phyloP scores from a whole-genome alignment of 2,113 vertebrate species.

The Tachuris rubrigastra region DNA sequence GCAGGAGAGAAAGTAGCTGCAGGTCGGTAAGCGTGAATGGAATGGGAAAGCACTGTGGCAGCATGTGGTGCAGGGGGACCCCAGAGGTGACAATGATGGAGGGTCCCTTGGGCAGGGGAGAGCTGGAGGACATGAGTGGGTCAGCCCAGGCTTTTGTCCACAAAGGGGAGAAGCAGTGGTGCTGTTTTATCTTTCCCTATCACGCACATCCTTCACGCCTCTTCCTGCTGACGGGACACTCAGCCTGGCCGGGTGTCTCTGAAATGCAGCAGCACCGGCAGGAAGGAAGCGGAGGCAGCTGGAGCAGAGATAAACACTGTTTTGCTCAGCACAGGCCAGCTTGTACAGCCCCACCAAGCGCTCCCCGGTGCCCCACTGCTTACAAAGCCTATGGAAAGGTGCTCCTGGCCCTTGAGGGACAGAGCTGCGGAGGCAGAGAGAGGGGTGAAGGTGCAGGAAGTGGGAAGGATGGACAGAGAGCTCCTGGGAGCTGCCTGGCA shows the following conservation, averaged over 20 bases:
- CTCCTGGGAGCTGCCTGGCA: background rate
- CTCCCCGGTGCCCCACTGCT: fast-evolving
- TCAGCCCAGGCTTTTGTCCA: background rate
- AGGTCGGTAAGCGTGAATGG: background rate
- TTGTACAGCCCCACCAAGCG: background rate
- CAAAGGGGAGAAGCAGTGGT: background rate
- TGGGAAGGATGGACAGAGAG: background rate
- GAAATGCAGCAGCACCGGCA: background rate
- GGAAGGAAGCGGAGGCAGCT: constrained; percentile 57
- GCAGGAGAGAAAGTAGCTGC: background rate
- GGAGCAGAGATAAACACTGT: constrained; percentile 43
- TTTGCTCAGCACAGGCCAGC: background rate
- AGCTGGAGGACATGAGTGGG: fast-evolving
- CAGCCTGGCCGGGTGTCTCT: background rate
- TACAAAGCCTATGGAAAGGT: background rate
- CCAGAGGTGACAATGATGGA: background rate
- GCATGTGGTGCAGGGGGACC: background rate
- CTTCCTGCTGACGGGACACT: background rate
- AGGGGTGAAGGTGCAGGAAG: background rate
- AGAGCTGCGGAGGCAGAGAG: background rate
- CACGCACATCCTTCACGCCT: constrained; percentile 1
- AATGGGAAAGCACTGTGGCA: background rate
- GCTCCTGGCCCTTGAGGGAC: background rate
- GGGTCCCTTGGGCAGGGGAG: background rate
- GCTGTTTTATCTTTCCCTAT: background rate